These are phyloP conservation scores for Sphaeramia orbicularis DNA, from an alignment of 2,797 vertebrate genomes.

Conservation along the genomic window DNA sequence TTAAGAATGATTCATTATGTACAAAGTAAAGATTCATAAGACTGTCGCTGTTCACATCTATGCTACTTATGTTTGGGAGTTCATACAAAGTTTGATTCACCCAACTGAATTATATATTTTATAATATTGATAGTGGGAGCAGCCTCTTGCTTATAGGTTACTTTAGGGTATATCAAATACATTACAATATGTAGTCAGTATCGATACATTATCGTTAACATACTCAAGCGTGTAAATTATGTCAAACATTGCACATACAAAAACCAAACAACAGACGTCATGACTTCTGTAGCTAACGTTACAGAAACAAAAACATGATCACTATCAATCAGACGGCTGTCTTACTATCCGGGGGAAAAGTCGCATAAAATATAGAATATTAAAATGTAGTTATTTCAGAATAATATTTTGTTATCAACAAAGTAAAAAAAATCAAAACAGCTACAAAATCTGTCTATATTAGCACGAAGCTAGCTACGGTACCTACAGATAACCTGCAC, in stretches of 20 bases:
- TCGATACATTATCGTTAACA: neutral
- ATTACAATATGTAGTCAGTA: no score
- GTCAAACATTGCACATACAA: constrained; percentile 9
- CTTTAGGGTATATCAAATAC: neutral
- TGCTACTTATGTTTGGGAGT: neutral
- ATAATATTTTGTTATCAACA: neutral
- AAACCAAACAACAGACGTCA: constrained; percentile 67
- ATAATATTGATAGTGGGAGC: constrained; percentile 5
- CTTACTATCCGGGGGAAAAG: constrained; percentile 6
- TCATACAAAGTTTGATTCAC: neutral
- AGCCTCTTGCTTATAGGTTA: neutral
- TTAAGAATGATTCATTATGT: neutral
- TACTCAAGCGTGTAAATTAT: neutral
- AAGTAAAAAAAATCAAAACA: neutral
- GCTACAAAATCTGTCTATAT: neutral
- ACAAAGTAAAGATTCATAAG: no score
- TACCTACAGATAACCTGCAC: constrained; percentile 64
- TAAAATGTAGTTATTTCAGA: neutral
- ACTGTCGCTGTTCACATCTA: neutral
- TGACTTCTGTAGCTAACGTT: constrained; percentile 51
- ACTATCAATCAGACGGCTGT: constrained; percentile 13
- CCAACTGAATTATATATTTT: no score
- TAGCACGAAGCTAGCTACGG: constrained; percentile 40
- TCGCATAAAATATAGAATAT: neutral
- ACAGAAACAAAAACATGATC: constrained; percentile 60